Percentiles rank a stretch among this genome's conserved stretches.
Conservation (phyloP, 2,113 vertebrate genomes). For the Tragelaphus buxtoni region DNA sequence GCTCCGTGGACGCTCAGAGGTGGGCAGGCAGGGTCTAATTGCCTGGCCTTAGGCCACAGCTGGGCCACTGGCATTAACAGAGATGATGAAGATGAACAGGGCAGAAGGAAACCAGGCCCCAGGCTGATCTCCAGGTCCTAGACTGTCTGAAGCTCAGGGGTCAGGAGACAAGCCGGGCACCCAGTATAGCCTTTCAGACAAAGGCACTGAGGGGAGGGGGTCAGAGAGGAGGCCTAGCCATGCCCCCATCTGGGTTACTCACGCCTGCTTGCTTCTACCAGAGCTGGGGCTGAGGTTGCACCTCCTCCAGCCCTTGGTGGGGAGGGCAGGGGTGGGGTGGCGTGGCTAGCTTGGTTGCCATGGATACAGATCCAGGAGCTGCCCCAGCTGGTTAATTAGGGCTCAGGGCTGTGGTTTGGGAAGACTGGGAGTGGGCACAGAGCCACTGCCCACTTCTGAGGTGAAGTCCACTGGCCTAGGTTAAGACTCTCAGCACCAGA, state of each 20-base stretch:
- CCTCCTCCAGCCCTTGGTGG: background rate
- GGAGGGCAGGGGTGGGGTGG: background rate
- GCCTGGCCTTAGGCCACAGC: background rate
- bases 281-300: background rate
- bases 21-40: background rate
- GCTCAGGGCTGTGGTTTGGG: background rate
- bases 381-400: conserved; percentile 33
- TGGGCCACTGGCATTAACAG: background rate
- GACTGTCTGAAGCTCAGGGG: background rate
- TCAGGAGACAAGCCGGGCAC: background rate
- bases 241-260: background rate
- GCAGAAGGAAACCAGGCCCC: background rate
- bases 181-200: background rate
- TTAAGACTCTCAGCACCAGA: background rate
- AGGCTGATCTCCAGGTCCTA: background rate
- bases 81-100: background rate
- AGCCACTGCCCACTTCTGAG: background rate
- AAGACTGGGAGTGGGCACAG: background rate
- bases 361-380: background rate
- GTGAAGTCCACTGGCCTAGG: background rate
- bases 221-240: background rate
- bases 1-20: background rate
- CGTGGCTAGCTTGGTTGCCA: background rate
- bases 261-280: background rate
- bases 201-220: background rate